Evolutionary conservation across 2,113 vertebrate genomes (phyloP), one percentile per base, ranked within the genome.

Genomic region (Bambusicola thoracicus): DNA sequence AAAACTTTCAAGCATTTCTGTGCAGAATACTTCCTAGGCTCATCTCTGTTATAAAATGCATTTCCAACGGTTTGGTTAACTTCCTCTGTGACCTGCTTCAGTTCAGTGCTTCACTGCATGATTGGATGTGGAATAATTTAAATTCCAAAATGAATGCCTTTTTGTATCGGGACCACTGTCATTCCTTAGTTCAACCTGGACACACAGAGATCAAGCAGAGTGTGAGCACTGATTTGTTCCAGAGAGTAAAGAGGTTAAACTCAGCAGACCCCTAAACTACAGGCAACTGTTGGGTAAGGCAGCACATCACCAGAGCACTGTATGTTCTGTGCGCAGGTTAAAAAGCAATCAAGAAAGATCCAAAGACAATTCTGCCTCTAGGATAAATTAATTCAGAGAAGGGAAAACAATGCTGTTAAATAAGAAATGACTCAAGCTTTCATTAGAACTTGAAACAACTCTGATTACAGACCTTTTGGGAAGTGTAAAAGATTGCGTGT

Each of bases 371-470:
- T 81, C 59, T 88, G 34, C 34, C 68, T 77, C 34, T 22, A 83
- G 67, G 63, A 94, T 85, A 3, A 92, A 85, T 80, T 91, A 85
- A 90, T 93, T 90, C 82, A 68, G 62, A 81, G 82, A 67, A 76
- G 15, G 40, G 36, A 65, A 81, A 75, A 63, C 25, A 90, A 48
- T 44, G 72, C 6, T 94, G 12, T 70, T 81, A 88, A 92, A 84
- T 86, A 92, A 78, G 48, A 92, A 86, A 72, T 48, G 0, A 81
- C n/a, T 43, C 17, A 81, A 61, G 43, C 20, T 93, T 93, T 72
- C 63, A 56, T 78, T 78, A 90, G 56, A 90, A 73, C 20, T 19
- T 91, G 59, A 85, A 95, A 80, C 20, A 78, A 83, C 59, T 67
- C 61, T 75, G 30, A 88, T 84, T 36, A 48, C n/a, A 68, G 34